Evolutionary conservation across 2,113 vertebrate species (phyloP), one percentile per base, ranked within the genome.

Genomic region (Sander lucioperca): DNA sequence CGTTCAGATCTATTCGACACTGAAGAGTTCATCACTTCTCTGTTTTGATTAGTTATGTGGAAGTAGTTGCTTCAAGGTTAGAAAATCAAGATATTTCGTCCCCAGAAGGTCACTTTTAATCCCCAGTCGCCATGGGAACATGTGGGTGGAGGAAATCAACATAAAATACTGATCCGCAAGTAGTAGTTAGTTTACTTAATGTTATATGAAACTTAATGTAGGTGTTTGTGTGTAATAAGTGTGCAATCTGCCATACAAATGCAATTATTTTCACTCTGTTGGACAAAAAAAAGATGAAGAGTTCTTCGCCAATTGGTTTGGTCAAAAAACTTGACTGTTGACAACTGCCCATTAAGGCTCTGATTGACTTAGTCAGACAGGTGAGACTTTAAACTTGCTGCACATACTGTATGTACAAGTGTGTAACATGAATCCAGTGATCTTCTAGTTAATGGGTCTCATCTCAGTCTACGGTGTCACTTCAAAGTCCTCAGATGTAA

Each of bases 401-500:
- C 61, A 67, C 54, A n/a, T 70, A 62, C 50, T 13, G 67, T 0
- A 14, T 14, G 43, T 27, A 43, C 54, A 36, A 47, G 71, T 0
- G 18, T 18, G 43, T 27, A 43, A 59, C 45, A 47, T 1, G 16
- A 67, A 57, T 64, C 69, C 30, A 30, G 25, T 12, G 21, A 64
- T 39, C 27, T n/a, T 67, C 16, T 33, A 81, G 3, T n/a, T 53
- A 61, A 63, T 75, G 50, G 62, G 13, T 81, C 57, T 70, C 30
- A 51, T 83, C 39, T 68, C 39, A 61, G 51, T 51, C 50, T 19
- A 14, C 6, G 48, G 50, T 75, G 71, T 69, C 79, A 62, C n/a
- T 62, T 27, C 36, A 73, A 68, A 80, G 61, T 54, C 68, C 69
- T 74, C 27, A 51, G 65, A 36, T 16, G 21, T 59, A 54, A 82